Evolutionary conservation across 2,888 invertebrate species (phyloP).

Genomic region (Pimpla rufipes): DNA sequence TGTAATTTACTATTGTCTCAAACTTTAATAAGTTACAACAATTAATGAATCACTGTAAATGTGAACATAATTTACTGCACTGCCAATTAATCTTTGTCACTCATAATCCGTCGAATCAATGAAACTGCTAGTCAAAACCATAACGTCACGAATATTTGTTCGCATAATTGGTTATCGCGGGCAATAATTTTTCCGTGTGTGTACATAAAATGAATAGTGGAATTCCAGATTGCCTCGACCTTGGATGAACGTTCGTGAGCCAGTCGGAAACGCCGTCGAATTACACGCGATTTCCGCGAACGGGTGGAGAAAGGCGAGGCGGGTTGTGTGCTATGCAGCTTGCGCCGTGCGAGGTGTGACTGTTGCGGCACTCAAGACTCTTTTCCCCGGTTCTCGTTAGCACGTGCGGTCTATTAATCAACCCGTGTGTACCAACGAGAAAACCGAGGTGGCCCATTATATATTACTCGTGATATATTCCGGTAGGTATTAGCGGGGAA

Average conservation of each 20-base stretch:
- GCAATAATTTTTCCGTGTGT: background rate
- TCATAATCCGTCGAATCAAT: background rate
- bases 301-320: background rate
- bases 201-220: background rate
- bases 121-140: background rate
- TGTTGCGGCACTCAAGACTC: conserved; percentile 43
- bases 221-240: background rate
- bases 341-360: conserved; percentile 10
- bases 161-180: background rate
- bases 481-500: conserved; percentile 56
- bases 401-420: conserved; percentile 63
- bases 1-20: too few species aligned
- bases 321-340: background rate
- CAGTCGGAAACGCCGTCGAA: background rate
- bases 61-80: too few species aligned
- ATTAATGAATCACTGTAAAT: too few species aligned
- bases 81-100: background rate
- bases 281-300: conserved; percentile 23
- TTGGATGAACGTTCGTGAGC: conserved; percentile 4
- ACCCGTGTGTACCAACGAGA: conserved; percentile 48
- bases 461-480: conserved; percentile 64
- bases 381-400: conserved; percentile 61
- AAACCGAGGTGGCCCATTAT: conserved; percentile 62
- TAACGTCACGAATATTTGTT: too few species aligned
- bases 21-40: too few species aligned